Evolutionary conservation across 2,888 invertebrate genomes (phyloP), one percentile per base, ranked within the genome.

Genomic region (Ametastegia equiseti): DNA sequence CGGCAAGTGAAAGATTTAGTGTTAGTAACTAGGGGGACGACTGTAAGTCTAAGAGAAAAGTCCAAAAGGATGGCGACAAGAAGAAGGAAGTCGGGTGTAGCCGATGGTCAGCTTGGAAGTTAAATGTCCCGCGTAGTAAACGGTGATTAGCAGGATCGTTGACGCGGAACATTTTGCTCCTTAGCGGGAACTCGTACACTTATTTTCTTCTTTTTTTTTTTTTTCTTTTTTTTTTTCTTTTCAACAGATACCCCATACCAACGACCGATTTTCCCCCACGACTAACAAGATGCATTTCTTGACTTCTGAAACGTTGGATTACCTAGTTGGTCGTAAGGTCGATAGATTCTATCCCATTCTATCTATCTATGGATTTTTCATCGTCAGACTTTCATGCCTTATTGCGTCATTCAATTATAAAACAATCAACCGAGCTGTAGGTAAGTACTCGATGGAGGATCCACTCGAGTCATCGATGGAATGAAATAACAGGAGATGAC

Each of bases 91-190:
- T 67, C n/a, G 65, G 36, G 30, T 47, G 71, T 45, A 45, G 27
- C n/a, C 19, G 54, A 15, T 36, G 36, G 45, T 47, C 27, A 71
- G 27, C 50, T 23, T 11, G 54, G 75, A 75, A 75, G 75, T 75
- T 75, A 75, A 75, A 75, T 75, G 54, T 45, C 33, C 75, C 75
- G 50, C n/a, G 27, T 71, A 47, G 71, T 71, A 45, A 47, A 47
- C 71, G 75, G 75, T 75, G 75, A 75, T 75, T 75, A 75, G 75
- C 75, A 54, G 54, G 54, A 75, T 75, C 75, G 13, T 54, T 19
- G 36, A 75, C 54, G 75, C 54, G 75, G 50, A 75, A 75, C 50
- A 19, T n/a, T 75, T 54, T 36, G 23, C 23, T 54, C 54, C 54
- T 36, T 13, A 39, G n/a, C 36, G 36, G 39, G 36, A 36, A n/a